Evolutionary conservation across 2,888 invertebrate genomes (phyloP).

Genomic region (Ceriagrion tenellum): DNA sequence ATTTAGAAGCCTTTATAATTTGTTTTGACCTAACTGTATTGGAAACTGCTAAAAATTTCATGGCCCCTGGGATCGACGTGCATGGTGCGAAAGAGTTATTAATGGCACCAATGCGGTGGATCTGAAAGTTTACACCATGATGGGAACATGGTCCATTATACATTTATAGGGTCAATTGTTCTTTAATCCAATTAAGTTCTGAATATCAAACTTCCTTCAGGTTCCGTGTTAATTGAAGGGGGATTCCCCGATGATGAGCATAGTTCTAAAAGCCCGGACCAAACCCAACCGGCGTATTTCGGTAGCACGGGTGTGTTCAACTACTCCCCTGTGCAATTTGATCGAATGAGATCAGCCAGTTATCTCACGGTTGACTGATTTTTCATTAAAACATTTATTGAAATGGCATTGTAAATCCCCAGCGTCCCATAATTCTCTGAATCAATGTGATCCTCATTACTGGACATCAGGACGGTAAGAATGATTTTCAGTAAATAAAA

Average conservation of each 20-base stretch:
- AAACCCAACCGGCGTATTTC: background rate
- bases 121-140: background rate
- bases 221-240: background rate
- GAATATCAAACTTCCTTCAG: background rate
- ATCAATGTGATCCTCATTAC: no score
- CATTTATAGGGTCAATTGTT: background rate
- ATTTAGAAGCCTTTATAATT: no score
- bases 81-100: background rate
- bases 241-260: background rate
- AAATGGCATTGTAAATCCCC: no score
- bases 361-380: background rate
- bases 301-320: background rate
- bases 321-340: background rate
- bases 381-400: background rate
- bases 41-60: background rate
- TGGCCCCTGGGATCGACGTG: background rate
- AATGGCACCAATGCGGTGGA: background rate
- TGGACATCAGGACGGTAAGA: no score
- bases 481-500: no score
- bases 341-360: background rate
- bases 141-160: background rate
- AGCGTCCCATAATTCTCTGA: no score
- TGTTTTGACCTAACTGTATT: no score
- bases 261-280: background rate
- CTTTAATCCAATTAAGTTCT: background rate